Base-by-base conservation (phyloP, 1,140 invertebrate genomes). In the Pseudomyrmex concolor region DNA sequence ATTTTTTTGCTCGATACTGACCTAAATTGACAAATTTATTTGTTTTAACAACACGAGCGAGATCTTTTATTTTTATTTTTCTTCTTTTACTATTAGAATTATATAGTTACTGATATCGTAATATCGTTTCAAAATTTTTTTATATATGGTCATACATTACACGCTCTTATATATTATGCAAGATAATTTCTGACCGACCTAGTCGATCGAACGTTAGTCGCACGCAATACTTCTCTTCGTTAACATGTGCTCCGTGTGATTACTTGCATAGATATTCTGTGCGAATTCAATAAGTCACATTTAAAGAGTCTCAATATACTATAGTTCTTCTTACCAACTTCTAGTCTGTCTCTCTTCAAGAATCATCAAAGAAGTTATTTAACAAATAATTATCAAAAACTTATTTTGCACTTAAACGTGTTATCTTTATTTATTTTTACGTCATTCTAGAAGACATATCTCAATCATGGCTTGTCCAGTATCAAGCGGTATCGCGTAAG, bases 381-480 rank as follows among this genome's bases (percentile, higher is more conserved):
- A 2, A 15, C n/a, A 0, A 34, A 34, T 34, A 34, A 34, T 67
- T 13, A 43, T 15, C 45, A 2, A 50, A 48, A 74, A 63, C 17
- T 15, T 74, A 12, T 5, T 48, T 8, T 9, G 17, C 45, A 25
- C 17, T 12, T 13, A 8, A 59, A 68, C 13, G n/a, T 57, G 19
- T 80, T 55, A 48, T 12, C 4, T 48, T 76, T 0, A 59, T 19
- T 12, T 13, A 70, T 0, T 68, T 25, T 15, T 78, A 15, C 15
- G 17, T n/a, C 8, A 60, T 19, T 17, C 34, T 22, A 15, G 43
- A 3, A 68, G 9, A 48, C 10, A 34, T 34, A 60, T 48, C 15
- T 50, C 15, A 74, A 68, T n/a, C 9, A 89, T 89, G 88, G 84
- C 86, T 19, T 89, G 88, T 8, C 87, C 88, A 1, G 19, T 84